Evolutionary conservation across 2,888 invertebrate species (phyloP).

Genomic region (Eristalis pertinax): DNA sequence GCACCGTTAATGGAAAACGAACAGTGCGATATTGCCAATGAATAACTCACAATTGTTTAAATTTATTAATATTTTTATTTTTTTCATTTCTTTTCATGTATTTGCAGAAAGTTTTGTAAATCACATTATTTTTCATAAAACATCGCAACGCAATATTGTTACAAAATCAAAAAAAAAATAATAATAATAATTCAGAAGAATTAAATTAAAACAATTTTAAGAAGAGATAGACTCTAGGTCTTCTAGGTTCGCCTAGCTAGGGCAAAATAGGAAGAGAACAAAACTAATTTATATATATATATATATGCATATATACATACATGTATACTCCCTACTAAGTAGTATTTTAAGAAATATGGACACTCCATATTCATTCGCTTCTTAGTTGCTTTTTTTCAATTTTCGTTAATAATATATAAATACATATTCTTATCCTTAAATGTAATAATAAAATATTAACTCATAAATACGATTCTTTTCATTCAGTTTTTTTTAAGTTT

Average conservation of each 20-base stretch:
- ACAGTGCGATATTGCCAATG: not conserved
- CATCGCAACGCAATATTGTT: slow-evolving; percentile 55
- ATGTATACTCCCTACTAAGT: slow-evolving; percentile 32
- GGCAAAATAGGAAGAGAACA: slow-evolving; percentile 21
- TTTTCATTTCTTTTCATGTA: slow-evolving; percentile 56
- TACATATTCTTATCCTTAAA: slow-evolving; percentile 67
- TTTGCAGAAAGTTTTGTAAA: slow-evolving; percentile 61
- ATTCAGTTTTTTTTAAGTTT: slow-evolving; percentile 32
- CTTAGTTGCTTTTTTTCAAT: slow-evolving; percentile 56
- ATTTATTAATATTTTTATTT: slow-evolving; percentile 65
- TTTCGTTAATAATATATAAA: slow-evolving; percentile 65
- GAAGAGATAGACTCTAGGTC: not conserved
- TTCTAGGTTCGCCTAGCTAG: slow-evolving; percentile 2
- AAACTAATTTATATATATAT: not conserved
- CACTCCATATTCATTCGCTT: slow-evolving; percentile 63
- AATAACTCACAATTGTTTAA: slow-evolving; percentile 27
- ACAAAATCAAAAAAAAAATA: slow-evolving; percentile 35
- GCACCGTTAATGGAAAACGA: too few species aligned
- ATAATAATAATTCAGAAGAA: slow-evolving; percentile 3
- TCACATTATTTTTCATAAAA: slow-evolving; percentile 65
- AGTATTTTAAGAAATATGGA: slow-evolving; percentile 47
- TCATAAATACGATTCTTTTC: slow-evolving; percentile 65
- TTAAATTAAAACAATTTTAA: slow-evolving; percentile 1
- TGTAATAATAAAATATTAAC: slow-evolving; percentile 72
- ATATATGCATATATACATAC: not conserved